Evolutionary conservation across 1,140 invertebrate genomes (phyloP), one percentile per base, ranked within the genome.

Genomic region (Polypedilum vanderplanki): DNA sequence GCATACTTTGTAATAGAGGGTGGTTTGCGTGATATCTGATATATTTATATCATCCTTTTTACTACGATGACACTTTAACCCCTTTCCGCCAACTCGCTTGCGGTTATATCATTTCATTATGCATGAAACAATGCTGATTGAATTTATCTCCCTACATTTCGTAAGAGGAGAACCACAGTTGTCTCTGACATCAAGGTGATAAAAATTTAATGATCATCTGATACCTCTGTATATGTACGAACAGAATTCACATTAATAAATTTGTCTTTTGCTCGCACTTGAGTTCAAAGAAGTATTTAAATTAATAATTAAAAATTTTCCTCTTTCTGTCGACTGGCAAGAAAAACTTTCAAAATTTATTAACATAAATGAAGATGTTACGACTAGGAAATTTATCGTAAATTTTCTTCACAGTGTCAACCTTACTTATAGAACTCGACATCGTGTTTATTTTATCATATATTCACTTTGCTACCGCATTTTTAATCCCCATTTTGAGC

Each of bases 161-260:
- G 24, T 33, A 33, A 33, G 24, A 33, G 24, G 24, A 33, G 24
- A 33, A 5, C 5, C 24, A 5, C 24, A 33, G 24, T 33, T 33
- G 1, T 33, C 24, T 33, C 24, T 33, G 24, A 33, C 24, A 33
- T 33, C 24, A 33, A 33, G 65, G 65, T 70, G 65, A 70, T 70
- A 70, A 70, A 70, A 70, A 70, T 70, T 70, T 70, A 70, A 70
- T 70, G 65, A 70, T 70, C 65, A 70, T 70, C 20, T 70, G 65
- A 70, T 70, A 70, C 65, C 20, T 22, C 10, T 20, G 18, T 10
- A 17, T 22, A 17, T 70, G n/a, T 17, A 7, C 46, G 24, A 33
- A 33, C 24, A 33, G 5, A 33, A 33, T 33, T 33, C 24, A 33
- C 24, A 33, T 33, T 33, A 33, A 33, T 33, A 33, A 33, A 33